These are phyloP conservation scores for Abramis brama DNA, from an alignment of 2,113 vertebrate genomes.

Conservation along the genomic window DNA sequence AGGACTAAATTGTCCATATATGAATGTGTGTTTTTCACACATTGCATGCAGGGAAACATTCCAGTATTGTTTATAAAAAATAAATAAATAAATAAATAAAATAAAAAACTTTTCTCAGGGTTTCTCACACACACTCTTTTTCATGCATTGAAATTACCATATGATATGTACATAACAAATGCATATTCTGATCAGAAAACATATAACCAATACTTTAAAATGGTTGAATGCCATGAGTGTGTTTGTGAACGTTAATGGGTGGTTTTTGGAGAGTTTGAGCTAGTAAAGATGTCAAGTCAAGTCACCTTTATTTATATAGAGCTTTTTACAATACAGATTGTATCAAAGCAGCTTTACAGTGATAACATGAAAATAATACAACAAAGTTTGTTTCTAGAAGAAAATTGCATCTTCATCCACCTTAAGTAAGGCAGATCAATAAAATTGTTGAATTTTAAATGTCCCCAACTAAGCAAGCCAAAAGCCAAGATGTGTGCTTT, in stretches of 20 bases:
- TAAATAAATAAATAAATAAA: too few species aligned
- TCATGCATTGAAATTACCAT: too few species aligned
- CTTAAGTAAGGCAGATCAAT: too few species aligned
- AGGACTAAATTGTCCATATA: background rate
- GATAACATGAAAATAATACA: too few species aligned
- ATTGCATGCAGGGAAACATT: background rate
- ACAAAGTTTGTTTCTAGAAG: too few species aligned
- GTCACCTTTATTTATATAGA: too few species aligned
- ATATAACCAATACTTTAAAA: background rate
- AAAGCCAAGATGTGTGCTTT: background rate
- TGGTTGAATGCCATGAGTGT: background rate
- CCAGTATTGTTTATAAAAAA: background rate
- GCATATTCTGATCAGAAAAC: background rate
- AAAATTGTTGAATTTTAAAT: too few species aligned
- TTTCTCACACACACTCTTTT: background rate
- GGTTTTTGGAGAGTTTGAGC: background rate
- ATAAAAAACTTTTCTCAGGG: background rate
- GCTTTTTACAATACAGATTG: too few species aligned
- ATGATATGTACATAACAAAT: too few species aligned
- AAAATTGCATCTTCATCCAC: too few species aligned
- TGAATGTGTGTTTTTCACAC: background rate
- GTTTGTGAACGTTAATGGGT: background rate
- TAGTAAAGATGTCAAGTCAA: background rate
- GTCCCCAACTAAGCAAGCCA: too few species aligned
- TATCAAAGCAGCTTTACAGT: too few species aligned